These are phyloP conservation scores for Campylorhamphus procurvoides DNA, from an alignment of 2,113 vertebrate species.

Conservation along the genomic window DNA sequence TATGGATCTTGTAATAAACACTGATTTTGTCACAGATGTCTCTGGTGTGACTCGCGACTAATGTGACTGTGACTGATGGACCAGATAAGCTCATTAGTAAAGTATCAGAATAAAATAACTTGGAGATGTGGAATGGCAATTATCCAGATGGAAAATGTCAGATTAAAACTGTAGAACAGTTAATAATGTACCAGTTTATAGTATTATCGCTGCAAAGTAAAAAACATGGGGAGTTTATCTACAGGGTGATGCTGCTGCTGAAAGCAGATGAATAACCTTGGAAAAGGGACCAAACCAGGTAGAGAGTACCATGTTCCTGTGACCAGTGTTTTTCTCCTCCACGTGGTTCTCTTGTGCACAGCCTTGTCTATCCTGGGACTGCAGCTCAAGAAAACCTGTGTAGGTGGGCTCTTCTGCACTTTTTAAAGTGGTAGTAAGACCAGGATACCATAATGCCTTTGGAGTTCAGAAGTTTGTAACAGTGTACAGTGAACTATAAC, in stretches of 20 bases:
- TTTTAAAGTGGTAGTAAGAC: neutral
- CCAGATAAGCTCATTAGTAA: neutral
- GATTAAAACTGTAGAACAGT: neutral
- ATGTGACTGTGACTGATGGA: neutral
- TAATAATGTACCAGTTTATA: neutral
- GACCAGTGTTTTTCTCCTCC: neutral
- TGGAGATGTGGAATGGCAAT: neutral
- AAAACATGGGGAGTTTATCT: neutral
- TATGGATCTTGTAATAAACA: neutral
- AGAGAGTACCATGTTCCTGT: neutral
- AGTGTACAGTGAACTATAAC: neutral
- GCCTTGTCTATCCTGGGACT: neutral
- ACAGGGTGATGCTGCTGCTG: neutral
- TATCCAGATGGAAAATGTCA: neutral
- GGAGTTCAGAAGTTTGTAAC: neutral
- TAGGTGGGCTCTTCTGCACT: neutral
- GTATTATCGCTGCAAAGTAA: neutral
- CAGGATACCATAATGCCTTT: neutral
- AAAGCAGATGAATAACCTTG: neutral
- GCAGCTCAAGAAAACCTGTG: neutral
- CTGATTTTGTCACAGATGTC: neutral
- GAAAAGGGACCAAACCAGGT: neutral
- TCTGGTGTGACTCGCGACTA: neutral
- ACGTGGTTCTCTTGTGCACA: accelerated
- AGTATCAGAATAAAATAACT: neutral